Evolutionary conservation across 2,797 vertebrate species (phyloP), one percentile per base, ranked within the genome.

Genomic region (Yasuhikotakia modesta): DNA sequence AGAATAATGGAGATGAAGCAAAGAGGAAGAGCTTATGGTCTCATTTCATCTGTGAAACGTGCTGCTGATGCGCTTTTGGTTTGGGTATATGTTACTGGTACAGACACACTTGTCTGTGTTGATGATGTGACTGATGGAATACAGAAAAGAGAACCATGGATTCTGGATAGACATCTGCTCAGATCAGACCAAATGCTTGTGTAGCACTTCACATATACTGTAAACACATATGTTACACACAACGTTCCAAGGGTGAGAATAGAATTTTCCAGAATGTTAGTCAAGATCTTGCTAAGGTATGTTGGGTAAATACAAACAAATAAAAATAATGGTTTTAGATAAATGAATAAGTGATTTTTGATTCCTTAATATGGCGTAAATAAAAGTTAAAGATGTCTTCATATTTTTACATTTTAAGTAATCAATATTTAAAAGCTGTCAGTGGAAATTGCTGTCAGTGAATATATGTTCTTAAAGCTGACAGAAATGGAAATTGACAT

Each of bases 131-230:
- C 50, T 66, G 50, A 21, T 55, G 22, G 32, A 45, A 48, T 65
- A 21, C 19, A 64, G 45, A 5, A 14, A 73, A 30, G 14, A 53
- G 30, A 19, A 17, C 45, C 21, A 60, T 35, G 46, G 22, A 22
- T 65, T 53, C 46, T 73, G 43, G 46, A 17, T 21, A 71, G 70
- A 46, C 39, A 66, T 66, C 61, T 55, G 21, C 21, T 64, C 30
- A 65, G 19, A 73, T 64, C 46, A 64, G 24, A 64, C 60, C 61
- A 64, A 27, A 64, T 74, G 21, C 46, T 53, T 65, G 52, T 53
- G 19, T 22, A 57, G 61, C 45, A 22, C 13, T 22, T 73, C 45
- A 73, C 27, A 22, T 39, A 17, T 61, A 35, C 10, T 61, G 17
- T 17, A 13, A 50, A 32, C 24, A 30, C 45, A 43, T 11, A 43